Percentiles rank a stretch among this genome's conserved stretches.
These are phyloP conservation scores for Cliona cf. orientalis DNA, from an alignment of 37 sponge, comb jelly and placozoan genomes.

Conservation along the genomic window DNA sequence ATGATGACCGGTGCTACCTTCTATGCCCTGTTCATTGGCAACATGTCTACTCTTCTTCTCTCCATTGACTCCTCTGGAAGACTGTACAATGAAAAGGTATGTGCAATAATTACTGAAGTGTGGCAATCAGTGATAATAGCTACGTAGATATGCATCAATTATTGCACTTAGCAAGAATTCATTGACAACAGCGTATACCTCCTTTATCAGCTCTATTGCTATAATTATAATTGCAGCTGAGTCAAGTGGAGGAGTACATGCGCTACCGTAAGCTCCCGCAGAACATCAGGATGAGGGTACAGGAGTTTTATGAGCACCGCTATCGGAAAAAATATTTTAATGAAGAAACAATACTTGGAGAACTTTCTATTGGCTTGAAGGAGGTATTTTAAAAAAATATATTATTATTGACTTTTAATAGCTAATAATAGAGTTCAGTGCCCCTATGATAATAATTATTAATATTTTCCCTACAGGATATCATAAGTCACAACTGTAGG, in stretches of 20 bases:
- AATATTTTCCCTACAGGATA: slow-evolving; percentile 40
- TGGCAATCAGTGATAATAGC: too few species aligned
- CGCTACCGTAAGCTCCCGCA: slow-evolving; percentile 67
- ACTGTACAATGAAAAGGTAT: slow-evolving; percentile 74
- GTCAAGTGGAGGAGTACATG: slow-evolving; percentile 77
- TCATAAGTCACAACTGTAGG: slow-evolving; percentile 40
- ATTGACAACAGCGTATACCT: too few species aligned
- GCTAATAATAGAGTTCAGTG: too few species aligned
- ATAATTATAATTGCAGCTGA: too few species aligned
- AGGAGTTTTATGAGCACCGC: slow-evolving; percentile 62
- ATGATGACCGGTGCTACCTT: slow-evolving; percentile 67
- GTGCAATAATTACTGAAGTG: too few species aligned
- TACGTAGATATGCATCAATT: too few species aligned
- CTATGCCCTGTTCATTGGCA: slow-evolving; percentile 81
- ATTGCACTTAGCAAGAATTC: too few species aligned
- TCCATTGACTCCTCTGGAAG: slow-evolving; percentile 46
- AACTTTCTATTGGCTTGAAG: slow-evolving; percentile 58
- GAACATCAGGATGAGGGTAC: slow-evolving; percentile 34
- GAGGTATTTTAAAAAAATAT: too few species aligned
- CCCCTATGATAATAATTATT: too few species aligned
- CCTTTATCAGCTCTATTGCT: too few species aligned
- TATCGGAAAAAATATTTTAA: slow-evolving; percentile 68
- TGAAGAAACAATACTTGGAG: slow-evolving; percentile 55
- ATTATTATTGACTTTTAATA: too few species aligned
- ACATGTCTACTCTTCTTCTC: slow-evolving; percentile 65